Evolutionary conservation across 2,797 vertebrate species (phyloP).

Genomic region (Lepilemur ruficaudatus): DNA sequence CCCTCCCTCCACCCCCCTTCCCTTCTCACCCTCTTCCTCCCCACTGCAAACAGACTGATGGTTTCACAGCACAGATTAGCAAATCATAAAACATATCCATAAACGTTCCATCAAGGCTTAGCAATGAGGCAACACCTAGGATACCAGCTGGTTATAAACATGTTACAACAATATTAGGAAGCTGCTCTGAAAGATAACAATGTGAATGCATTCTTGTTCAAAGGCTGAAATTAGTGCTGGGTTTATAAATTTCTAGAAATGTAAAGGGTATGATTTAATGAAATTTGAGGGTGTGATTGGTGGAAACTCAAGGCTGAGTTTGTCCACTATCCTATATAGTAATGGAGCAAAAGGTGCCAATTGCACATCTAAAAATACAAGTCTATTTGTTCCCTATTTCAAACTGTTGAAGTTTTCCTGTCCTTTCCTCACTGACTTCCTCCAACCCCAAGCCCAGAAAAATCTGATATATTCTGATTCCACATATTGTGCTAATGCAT

Average conservation of each 20-base stretch:
- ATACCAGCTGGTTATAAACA: slow-evolving; percentile 41
- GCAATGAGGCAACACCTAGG: slow-evolving; percentile 69
- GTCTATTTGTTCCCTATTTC: not conserved
- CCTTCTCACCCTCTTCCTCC: not conserved
- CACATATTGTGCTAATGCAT: not conserved
- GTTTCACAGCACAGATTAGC: slow-evolving; percentile 75
- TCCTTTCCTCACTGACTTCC: not conserved
- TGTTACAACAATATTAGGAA: slow-evolving; percentile 11
- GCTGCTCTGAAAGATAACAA: slow-evolving; percentile 23
- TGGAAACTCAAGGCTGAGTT: not conserved
- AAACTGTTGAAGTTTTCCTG: not conserved
- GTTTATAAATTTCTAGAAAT: not conserved
- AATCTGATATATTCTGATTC: not conserved
- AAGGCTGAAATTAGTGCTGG: not conserved
- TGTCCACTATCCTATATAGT: not conserved
- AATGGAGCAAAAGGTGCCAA: not conserved
- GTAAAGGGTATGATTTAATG: not conserved
- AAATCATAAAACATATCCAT: slow-evolving; percentile 77
- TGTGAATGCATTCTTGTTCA: slow-evolving; percentile 37
- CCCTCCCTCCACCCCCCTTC: not conserved
- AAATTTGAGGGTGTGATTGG: not conserved
- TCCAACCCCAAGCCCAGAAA: slow-evolving; percentile 1
- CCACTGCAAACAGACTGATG: slow-evolving; percentile 76
- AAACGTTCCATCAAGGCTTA: slow-evolving; percentile 62
- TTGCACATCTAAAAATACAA: not conserved